Evolutionary conservation across 2,113 vertebrate genomes (phyloP).

Genomic region (Hiodon alosoides): DNA sequence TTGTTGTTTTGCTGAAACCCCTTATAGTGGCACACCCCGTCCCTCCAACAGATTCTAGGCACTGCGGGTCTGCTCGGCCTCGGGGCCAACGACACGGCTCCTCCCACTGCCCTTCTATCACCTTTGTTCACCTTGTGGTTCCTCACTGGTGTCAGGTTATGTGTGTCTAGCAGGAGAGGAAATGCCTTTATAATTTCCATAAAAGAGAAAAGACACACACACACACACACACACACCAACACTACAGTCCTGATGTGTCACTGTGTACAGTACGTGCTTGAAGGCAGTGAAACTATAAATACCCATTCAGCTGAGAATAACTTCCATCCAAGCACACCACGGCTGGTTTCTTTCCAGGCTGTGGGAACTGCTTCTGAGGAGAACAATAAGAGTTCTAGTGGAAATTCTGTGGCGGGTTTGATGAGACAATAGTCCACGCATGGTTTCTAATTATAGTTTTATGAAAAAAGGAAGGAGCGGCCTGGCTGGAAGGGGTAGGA

Average conservation of each 20-base stretch:
- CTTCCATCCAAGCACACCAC: not conserved
- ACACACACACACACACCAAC: not conserved
- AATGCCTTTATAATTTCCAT: too few relatives aligned
- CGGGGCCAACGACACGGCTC: too few relatives aligned
- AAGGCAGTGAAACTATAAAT: conserved; percentile 19
- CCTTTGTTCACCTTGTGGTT: too few relatives aligned
- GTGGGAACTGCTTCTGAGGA: conserved; percentile 6
- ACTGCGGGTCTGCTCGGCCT: too few relatives aligned
- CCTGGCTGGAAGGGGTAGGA: conserved; percentile 1
- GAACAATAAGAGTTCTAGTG: conserved; percentile 3
- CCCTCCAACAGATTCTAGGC: too few relatives aligned
- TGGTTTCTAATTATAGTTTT: conserved; percentile 14
- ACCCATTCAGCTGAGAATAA: conserved; percentile 10
- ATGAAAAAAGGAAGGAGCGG: conserved; percentile 3
- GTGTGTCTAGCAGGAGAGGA: too few relatives aligned
- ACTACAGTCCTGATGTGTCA: conserved; percentile 40
- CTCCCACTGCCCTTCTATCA: too few relatives aligned
- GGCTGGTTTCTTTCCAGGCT: conserved; percentile 1
- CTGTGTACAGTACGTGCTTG: conserved; percentile 40
- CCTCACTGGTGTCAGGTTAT: too few relatives aligned
- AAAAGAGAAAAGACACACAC: too few relatives aligned
- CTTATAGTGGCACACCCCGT: too few relatives aligned
- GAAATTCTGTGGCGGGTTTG: not conserved
- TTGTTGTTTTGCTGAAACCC: too few relatives aligned
- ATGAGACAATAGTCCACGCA: conserved; percentile 1